Evolutionary conservation across 2,888 invertebrate species (phyloP), one percentile per base, ranked within the genome.

Genomic region (Cantharis flavilabris): DNA sequence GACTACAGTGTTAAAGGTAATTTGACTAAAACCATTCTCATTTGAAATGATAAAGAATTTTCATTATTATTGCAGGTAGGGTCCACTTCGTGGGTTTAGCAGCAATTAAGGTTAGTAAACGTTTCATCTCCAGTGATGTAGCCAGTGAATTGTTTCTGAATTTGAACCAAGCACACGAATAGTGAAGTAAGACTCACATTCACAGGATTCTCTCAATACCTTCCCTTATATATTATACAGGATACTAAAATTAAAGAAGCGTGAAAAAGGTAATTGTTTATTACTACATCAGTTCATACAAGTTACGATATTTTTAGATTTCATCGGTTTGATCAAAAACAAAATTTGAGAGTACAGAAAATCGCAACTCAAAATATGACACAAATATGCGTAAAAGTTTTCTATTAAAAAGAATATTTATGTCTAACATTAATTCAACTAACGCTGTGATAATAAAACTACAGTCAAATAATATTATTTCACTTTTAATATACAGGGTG

Each of bases 271-370:
- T 67, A 67, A 67, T 67, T 67, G 20, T 30, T 70, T 49, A 70
- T 49, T 33, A 18, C 70, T 70, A 70, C 70, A 70, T 70, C 70
- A 70, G 49, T 70, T 70, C 49, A 30, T 33, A 70, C 49, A 70
- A 33, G 70, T 33, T 70, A 28, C 23, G 49, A 70, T 70, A 18
- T 70, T 70, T 70, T 70, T 49, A 14, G 70, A 70, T 70, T 18
- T 49, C 49, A 49, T 49, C 49, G 49, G 49, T 49, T 49, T 49
- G 49, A 49, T 49, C n/a, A 49, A 49, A 49, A 49, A 49, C 49
- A 49, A 49, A 49, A 49, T n/a, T 13, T 49, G n/a, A 49, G 49
- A n/a, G 7, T 49, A 49, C n/a, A 49, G 13, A 49, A 49, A 5
- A 2, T 49, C 49, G 49, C 49, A 49, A 49, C 49, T 49, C 49